phyloP scores from a whole-genome alignment of 2,888 invertebrate species.

The Eueremaeus valkanovi region DNA sequence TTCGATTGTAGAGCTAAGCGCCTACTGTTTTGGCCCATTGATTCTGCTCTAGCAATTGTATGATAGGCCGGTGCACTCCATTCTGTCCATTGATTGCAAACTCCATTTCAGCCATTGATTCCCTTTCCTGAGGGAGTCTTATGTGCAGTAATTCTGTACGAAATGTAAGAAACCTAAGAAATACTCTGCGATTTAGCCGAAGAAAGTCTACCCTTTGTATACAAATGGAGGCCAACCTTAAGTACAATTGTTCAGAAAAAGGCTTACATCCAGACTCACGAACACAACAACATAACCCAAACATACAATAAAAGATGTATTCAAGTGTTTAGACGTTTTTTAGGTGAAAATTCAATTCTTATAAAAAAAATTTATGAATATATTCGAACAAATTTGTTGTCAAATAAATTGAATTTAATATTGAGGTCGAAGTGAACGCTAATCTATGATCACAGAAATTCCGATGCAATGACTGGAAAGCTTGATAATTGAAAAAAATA shows the following conservation, averaged over 20 bases:
- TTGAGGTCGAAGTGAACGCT: background rate
- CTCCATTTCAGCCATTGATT: slow-evolving; percentile 17
- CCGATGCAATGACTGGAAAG: background rate
- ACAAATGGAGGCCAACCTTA: slow-evolving; percentile 4
- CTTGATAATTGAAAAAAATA: slow-evolving; percentile 5
- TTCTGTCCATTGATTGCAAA: slow-evolving; percentile 23
- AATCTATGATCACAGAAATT: background rate
- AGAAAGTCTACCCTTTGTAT: slow-evolving; percentile 7
- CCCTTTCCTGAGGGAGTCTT: slow-evolving; percentile 16
- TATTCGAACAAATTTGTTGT: background rate
- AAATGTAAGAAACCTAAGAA: slow-evolving; percentile 1
- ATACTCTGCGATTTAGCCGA: background rate
- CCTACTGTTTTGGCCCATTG: slow-evolving; percentile 17
- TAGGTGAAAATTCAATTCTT: background rate
- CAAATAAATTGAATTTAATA: background rate
- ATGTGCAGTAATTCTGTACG: slow-evolving; percentile 18
- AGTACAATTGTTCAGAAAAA: slow-evolving; percentile 7
- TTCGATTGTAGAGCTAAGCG: slow-evolving; percentile 17
- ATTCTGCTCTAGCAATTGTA: background rate
- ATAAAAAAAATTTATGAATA: too few species aligned
- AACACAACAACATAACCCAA: too few species aligned
- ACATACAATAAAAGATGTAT: too few species aligned
- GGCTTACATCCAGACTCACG: background rate
- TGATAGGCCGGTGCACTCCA: slow-evolving; percentile 27
- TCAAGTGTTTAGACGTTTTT: background rate